phyloP scores from a whole-genome alignment of 2,797 vertebrate genomes.

The Clarias fuscus region DNA sequence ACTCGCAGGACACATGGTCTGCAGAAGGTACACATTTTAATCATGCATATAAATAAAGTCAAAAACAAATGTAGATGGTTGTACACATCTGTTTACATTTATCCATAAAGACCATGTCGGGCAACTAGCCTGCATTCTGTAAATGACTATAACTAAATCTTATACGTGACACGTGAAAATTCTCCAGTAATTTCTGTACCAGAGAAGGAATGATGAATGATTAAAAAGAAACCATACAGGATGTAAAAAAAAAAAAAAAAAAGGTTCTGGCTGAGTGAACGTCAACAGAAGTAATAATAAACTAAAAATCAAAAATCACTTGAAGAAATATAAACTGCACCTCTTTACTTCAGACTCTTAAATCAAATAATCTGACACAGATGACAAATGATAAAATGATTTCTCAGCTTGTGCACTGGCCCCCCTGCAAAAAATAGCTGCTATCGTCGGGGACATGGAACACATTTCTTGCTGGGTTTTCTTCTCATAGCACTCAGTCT shows the following conservation, averaged over 20 bases:
- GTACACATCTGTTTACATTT: conserved; percentile 26
- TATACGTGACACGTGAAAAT: neutral
- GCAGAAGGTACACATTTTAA: conserved; percentile 6
- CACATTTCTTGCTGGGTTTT: conserved; percentile 24
- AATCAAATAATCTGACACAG: conserved; percentile 39
- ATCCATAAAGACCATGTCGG: neutral
- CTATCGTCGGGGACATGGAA: conserved; percentile 26
- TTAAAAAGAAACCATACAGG: neutral
- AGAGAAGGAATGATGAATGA: neutral
- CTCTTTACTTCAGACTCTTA: conserved; percentile 23
- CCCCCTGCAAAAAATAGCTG: conserved; percentile 19
- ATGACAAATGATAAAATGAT: conserved; percentile 25
- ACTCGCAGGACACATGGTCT: neutral
- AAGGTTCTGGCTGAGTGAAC: neutral
- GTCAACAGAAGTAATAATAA: conserved; percentile 28
- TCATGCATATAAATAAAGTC: conserved; percentile 8
- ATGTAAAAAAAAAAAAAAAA: neutral
- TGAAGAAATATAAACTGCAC: conserved; percentile 14
- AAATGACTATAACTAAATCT: neutral
- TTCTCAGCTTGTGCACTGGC: conserved; percentile 2
- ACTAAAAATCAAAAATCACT: conserved; percentile 5
- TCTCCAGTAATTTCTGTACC: neutral
- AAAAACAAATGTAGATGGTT: neutral
- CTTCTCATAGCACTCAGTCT: conserved; percentile 26
- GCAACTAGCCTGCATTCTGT: neutral